Evolutionary conservation across 2,113 vertebrate species (phyloP).

Genomic region (Blennius ocellaris): DNA sequence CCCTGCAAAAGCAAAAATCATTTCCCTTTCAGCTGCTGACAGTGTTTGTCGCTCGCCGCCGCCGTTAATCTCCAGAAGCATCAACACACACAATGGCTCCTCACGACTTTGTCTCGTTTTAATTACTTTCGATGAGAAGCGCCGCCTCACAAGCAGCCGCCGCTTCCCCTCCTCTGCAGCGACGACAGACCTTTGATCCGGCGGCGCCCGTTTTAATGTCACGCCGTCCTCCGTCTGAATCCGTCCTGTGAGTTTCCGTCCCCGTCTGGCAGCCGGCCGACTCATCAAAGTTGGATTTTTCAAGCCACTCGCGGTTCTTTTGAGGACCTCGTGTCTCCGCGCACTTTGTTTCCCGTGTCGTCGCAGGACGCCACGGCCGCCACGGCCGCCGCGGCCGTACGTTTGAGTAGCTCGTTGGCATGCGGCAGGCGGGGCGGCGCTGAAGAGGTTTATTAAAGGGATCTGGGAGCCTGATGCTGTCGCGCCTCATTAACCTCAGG

Average conservation of each 20-base stretch:
- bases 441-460: slow-evolving; percentile 71
- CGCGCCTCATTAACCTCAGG: slow-evolving; percentile 72
- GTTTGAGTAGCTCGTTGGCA: slow-evolving; percentile 58
- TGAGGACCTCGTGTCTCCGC: neutral
- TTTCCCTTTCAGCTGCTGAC: no score
- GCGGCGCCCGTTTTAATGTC: slow-evolving; percentile 13
- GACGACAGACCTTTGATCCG: neutral
- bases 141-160: no score
- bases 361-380: neutral
- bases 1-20: no score
- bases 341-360: slow-evolving; percentile 17
- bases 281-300: slow-evolving; percentile 35
- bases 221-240: neutral
- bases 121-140: no score
- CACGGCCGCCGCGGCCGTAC: neutral
- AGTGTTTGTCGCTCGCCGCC: no score
- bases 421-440: slow-evolving; percentile 36
- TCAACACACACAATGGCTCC: no score
- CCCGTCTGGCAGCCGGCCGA: slow-evolving; percentile 9
- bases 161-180: no score
- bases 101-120: no score
- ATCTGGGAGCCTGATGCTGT: slow-evolving; percentile 64
- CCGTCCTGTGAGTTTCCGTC: neutral
- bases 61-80: no score
- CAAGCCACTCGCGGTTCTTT: slow-evolving; percentile 7